Percentiles rank a stretch among this genome's conserved stretches.
Conservation (phyloP, 2,797 vertebrate genomes). For the Propithecus deckenii region DNA sequence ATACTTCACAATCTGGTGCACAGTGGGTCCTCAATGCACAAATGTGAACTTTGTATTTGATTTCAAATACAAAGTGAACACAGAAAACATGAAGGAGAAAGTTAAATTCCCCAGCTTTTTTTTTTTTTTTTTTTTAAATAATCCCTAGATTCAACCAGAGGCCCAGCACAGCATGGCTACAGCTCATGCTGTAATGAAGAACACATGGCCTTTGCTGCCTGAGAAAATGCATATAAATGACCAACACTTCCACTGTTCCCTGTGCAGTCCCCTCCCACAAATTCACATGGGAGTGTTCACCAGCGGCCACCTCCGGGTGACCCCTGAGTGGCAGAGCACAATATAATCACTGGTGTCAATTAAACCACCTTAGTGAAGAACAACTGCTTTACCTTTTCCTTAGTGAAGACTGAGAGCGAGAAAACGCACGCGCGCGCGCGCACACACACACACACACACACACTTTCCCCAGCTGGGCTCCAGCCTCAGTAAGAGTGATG, state of each 20-base stretch:
- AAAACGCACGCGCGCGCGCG: no score
- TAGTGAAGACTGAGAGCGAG: background rate
- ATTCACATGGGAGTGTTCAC: background rate
- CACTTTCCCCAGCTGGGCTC: background rate
- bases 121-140: background rate
- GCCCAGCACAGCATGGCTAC: background rate
- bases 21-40: background rate
- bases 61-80: background rate
- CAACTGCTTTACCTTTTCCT: background rate
- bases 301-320: background rate
- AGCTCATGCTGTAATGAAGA: conserved; percentile 43
- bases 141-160: background rate
- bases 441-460: no score
- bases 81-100: background rate
- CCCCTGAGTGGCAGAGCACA: background rate
- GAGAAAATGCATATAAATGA: conserved; percentile 41
- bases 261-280: background rate
- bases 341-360: background rate
- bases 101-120: background rate
- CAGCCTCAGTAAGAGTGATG: background rate
- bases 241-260: background rate
- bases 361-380: background rate
- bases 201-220: conserved; percentile 56
- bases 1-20: background rate
- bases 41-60: background rate